Base-by-base conservation (phyloP, 1,140 invertebrate genomes). In the Penaeus japonicus region DNA sequence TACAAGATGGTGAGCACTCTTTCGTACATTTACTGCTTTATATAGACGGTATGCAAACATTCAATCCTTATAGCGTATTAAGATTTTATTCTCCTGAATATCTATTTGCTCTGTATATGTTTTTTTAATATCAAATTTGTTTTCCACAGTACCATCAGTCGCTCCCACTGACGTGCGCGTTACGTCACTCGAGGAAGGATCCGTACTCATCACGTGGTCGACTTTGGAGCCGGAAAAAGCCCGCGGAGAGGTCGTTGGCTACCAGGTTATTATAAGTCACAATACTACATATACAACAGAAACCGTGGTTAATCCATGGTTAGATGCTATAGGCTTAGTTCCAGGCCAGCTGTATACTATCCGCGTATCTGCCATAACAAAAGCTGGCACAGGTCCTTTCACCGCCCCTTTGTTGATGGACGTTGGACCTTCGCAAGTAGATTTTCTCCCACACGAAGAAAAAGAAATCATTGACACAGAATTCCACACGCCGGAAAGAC, bases 1-100 rank as follows among this genome's bases (percentile, higher is more conserved):
- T 95, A 80, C 95, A 96, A 93, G 95, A 96, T 92, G 95, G 95
- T 96, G 94, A 94, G 93, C 89, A n/a, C 22, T 54, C 22, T 30
- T 24, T 27, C 22, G 70, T 35, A 20, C 32, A 30, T 78, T 27
- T 78, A 78, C 35, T 5, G 22, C 10, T 70, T 70, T 24, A 24
- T 70, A 0, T 17, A 24, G 10, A 47, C 10, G 0, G 47, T 47
- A 47, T 47, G 10, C 47, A 47, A 47, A 12, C 15, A 47, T 15
- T 47, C 10, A 12, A 1, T 7, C 5, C 47, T 39, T 39, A 39
- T 39, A 39, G 2, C 35, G 2, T 39, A 39, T 39, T 39, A 4
- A 39, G 35, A 7, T 39, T 4, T 7, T 39, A 39, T 39, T 39
- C 35, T 7, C 35, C 35, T 7, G 2, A 39, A 39, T 39, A 7